phyloP scores from a whole-genome alignment of 2,888 invertebrate species.

The Pemphredon lugubris region DNA sequence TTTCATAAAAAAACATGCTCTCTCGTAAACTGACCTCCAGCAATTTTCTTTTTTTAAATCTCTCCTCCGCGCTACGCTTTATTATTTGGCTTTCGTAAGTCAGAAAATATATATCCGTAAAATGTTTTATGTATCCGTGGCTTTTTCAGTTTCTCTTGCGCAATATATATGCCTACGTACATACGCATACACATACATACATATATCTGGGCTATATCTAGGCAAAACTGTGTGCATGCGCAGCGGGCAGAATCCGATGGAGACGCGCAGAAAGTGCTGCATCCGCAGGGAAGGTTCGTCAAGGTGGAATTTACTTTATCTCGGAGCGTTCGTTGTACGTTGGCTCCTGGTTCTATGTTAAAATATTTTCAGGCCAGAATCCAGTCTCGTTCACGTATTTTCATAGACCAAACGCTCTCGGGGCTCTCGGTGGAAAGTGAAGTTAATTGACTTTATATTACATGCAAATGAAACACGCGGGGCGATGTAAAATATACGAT shows the following conservation, averaged over 20 bases:
- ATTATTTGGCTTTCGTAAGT: constrained; percentile 20
- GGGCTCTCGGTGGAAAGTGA: constrained; percentile 27
- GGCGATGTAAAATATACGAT: constrained; percentile 33
- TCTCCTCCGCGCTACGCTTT: background rate
- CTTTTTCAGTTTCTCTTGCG: constrained; percentile 21
- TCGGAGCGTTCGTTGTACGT: background rate
- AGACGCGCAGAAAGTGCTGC: constrained; percentile 47
- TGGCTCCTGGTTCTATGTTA: background rate
- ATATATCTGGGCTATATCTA: constrained; percentile 3
- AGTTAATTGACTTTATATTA: constrained; percentile 45
- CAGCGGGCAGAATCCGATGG: constrained; percentile 3
- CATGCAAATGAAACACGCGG: constrained; percentile 10
- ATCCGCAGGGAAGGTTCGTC: constrained; percentile 18
- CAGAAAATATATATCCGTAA: constrained; percentile 24
- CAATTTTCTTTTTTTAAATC: constrained; percentile 13
- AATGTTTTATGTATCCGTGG: constrained; percentile 28
- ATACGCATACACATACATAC: too few species aligned
- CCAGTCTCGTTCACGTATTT: constrained; percentile 26
- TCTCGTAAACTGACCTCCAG: too few species aligned
- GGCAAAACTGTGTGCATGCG: constrained; percentile 52
- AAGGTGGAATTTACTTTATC: constrained; percentile 39
- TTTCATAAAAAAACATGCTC: too few species aligned
- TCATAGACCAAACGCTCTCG: constrained; percentile 20
- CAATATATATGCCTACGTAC: too few species aligned
- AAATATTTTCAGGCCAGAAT: constrained; percentile 40